Evolutionary conservation across 1,140 invertebrate genomes (phyloP).

Genomic region (Magallana gigas): DNA sequence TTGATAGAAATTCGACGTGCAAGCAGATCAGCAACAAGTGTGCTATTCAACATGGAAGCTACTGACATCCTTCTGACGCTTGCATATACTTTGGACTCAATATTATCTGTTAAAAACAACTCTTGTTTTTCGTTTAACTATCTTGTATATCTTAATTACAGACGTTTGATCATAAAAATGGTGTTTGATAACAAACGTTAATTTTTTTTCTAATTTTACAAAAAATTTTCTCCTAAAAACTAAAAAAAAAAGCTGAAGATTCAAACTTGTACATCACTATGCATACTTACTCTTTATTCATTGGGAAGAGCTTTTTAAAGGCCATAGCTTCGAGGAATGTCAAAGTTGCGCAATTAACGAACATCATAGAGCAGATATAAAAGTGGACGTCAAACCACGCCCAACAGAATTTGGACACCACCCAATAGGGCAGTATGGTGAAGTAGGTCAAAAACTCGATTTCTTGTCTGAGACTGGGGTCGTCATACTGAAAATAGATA

Average conservation of each 20-base stretch:
- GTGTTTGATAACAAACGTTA: neutral
- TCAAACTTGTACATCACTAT: neutral
- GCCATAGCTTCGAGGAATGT: constrained; percentile 47
- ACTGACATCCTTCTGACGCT: neutral
- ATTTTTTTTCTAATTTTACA: no score
- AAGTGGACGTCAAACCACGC: constrained; percentile 42
- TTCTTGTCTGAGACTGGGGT: constrained; percentile 35
- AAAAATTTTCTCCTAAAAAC: no score
- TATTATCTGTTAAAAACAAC: neutral
- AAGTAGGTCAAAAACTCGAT: constrained; percentile 45
- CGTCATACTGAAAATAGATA: constrained; percentile 33
- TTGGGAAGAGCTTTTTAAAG: neutral
- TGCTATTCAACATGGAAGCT: neutral
- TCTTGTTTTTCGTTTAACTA: neutral
- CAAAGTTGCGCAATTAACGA: constrained; percentile 48
- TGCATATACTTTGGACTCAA: neutral
- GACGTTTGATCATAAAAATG: neutral
- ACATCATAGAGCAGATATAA: constrained; percentile 42
- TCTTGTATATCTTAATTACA: neutral
- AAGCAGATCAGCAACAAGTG: neutral
- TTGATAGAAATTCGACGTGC: neutral
- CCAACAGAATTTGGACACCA: constrained; percentile 44
- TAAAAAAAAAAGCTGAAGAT: no score
- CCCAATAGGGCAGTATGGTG: constrained; percentile 45
- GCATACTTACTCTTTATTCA: neutral